These are phyloP conservation scores for Cheilosia grossa DNA, from an alignment of 2,888 invertebrate genomes.

Conservation along the genomic window DNA sequence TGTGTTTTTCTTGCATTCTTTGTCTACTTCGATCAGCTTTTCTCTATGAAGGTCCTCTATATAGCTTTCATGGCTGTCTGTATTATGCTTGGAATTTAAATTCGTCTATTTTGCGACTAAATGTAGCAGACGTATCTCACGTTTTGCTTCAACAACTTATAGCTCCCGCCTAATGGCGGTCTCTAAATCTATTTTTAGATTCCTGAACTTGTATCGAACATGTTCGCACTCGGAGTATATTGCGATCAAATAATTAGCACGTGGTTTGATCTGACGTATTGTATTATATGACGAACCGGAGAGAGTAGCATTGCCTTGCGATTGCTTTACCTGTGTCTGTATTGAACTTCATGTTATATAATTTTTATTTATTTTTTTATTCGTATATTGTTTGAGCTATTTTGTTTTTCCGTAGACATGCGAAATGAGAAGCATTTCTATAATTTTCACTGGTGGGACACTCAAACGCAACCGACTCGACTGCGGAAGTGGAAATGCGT, in stretches of 20 bases:
- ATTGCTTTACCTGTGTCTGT: neutral
- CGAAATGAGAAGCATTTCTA: neutral
- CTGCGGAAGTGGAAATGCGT: no score
- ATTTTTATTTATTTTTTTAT: neutral
- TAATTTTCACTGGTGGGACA: neutral
- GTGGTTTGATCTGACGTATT: neutral
- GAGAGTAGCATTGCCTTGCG: neutral
- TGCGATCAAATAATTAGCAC: neutral
- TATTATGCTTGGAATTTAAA: conserved; percentile 16
- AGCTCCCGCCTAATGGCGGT: neutral
- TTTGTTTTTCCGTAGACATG: neutral
- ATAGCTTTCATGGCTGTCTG: conserved; percentile 7
- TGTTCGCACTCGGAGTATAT: neutral
- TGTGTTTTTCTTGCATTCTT: neutral
- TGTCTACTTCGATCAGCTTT: conserved; percentile 3
- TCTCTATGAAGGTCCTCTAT: conserved; percentile 1
- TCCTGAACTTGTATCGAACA: neutral
- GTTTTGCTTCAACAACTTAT: neutral
- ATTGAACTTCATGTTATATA: neutral
- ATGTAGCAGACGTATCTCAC: conserved; percentile 5
- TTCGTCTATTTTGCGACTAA: neutral
- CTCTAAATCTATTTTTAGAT: conserved; percentile 4
- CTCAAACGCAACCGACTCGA: no score
- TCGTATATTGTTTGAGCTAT: no score
- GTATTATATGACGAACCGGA: neutral